Evolutionary conservation across 2,888 invertebrate species (phyloP).

Genomic region (Hydrotaea cyrtoneurina): DNA sequence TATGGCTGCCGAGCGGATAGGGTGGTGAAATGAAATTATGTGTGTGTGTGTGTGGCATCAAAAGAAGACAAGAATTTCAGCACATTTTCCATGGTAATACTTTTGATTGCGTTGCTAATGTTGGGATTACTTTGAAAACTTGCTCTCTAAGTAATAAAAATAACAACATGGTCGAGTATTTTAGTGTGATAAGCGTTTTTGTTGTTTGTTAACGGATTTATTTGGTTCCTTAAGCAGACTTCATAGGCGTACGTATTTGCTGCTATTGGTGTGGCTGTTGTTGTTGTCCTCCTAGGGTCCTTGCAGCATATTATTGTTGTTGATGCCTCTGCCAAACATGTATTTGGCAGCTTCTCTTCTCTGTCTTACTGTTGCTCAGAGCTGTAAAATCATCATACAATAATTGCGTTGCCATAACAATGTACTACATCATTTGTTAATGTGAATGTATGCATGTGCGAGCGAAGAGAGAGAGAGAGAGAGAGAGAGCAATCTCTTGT

Average conservation of each 20-base stretch:
- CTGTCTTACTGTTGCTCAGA: neutral
- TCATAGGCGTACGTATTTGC: slow-evolving; percentile 22
- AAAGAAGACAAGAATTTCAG: slow-evolving; percentile 47
- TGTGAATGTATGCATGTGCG: neutral
- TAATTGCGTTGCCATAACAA: slow-evolving; percentile 49
- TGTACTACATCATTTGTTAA: neutral
- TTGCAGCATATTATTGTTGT: slow-evolving; percentile 21
- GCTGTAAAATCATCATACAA: slow-evolving; percentile 51
- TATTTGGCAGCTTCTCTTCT: neutral
- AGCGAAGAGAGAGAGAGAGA: too few species aligned
- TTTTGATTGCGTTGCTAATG: slow-evolving; percentile 69
- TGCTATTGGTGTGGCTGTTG: neutral
- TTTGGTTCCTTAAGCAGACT: slow-evolving; percentile 50
- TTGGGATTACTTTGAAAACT: slow-evolving; percentile 67
- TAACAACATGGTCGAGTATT: slow-evolving; percentile 62
- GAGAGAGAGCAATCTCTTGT: neutral
- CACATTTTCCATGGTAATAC: slow-evolving; percentile 65
- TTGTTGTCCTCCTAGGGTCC: neutral
- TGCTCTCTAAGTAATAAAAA: slow-evolving; percentile 66
- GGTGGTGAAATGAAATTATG: neutral
- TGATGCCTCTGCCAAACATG: slow-evolving; percentile 7
- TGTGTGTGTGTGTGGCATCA: slow-evolving; percentile 1
- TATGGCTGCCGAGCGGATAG: neutral
- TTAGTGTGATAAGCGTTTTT: slow-evolving; percentile 63
- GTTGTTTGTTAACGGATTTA: slow-evolving; percentile 62